These are phyloP conservation scores for Acleris literana DNA, from an alignment of 2,888 invertebrate genomes.

Conservation along the genomic window DNA sequence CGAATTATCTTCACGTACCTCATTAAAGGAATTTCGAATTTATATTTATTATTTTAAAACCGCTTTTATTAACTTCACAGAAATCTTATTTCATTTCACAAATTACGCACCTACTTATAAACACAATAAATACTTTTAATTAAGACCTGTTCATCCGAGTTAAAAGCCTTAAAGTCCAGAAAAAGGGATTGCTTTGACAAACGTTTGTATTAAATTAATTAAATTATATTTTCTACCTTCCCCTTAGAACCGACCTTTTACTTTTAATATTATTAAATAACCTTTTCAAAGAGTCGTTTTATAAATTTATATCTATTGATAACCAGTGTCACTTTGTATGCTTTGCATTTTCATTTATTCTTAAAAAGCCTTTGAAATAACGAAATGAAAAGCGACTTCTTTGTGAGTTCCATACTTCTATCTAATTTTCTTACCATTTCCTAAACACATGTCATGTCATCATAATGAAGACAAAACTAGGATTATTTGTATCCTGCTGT, in stretches of 20 bases:
- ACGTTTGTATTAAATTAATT: constrained; percentile 27
- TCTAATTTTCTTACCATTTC: too few relatives aligned
- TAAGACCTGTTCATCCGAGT: constrained; percentile 12
- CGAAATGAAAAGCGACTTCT: background rate
- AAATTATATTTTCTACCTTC: constrained; percentile 17
- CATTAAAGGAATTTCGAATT: background rate
- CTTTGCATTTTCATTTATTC: background rate
- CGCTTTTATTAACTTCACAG: background rate
- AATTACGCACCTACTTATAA: background rate
- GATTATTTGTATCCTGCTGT: too few relatives aligned
- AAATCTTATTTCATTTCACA: background rate
- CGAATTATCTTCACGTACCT: background rate
- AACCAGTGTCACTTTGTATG: background rate
- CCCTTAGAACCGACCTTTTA: constrained; percentile 4
- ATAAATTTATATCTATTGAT: background rate
- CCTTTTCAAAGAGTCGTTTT: constrained; percentile 10
- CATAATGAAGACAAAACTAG: too few relatives aligned
- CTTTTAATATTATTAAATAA: constrained; percentile 9
- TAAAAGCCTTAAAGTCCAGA: constrained; percentile 15
- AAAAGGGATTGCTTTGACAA: constrained; percentile 29
- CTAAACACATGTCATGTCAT: too few relatives aligned
- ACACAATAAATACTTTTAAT: constrained; percentile 12
- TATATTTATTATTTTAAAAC: background rate
- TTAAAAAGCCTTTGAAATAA: background rate
- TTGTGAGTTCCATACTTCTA: background rate